Conservation (phyloP, 2,888 invertebrate species). For the Pelosia muscerda region DNA sequence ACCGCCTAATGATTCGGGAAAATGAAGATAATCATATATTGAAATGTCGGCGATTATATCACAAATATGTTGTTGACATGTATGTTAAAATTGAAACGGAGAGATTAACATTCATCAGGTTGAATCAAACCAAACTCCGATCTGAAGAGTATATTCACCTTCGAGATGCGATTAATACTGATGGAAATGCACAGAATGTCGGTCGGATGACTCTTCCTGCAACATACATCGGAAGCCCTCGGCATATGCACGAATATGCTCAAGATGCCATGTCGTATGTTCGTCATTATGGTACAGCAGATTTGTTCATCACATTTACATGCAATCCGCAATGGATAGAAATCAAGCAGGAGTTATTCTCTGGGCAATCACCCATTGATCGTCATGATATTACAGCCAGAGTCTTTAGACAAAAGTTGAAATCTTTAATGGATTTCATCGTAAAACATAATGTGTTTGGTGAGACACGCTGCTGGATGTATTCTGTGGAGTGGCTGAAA, state of each 20-base stretch:
- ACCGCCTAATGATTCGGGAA: slow-evolving; percentile 46
- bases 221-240: slow-evolving; percentile 24
- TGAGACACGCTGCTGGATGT: slow-evolving; percentile 36
- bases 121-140: slow-evolving; percentile 43
- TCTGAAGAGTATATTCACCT: slow-evolving; percentile 48
- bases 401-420: slow-evolving; percentile 17
- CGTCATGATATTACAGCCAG: slow-evolving; percentile 52
- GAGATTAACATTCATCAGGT: slow-evolving; percentile 41
- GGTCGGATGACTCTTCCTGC: slow-evolving; percentile 53
- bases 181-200: slow-evolving; percentile 48
- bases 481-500: slow-evolving; percentile 49
- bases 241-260: slow-evolving; percentile 26
- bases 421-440: slow-evolving; percentile 18
- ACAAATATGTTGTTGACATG: slow-evolving; percentile 42
- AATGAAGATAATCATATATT: slow-evolving; percentile 39
- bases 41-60: slow-evolving; percentile 42
- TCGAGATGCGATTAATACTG: slow-evolving; percentile 44
- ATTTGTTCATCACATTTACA: slow-evolving; percentile 43
- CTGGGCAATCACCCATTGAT: slow-evolving; percentile 42
- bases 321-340: slow-evolving; percentile 54
- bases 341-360: slow-evolving; percentile 38
- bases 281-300: slow-evolving; percentile 42
- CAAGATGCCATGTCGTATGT: slow-evolving; percentile 54
- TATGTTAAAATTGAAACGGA: slow-evolving; percentile 44
- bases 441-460: slow-evolving; percentile 28